Evolutionary conservation across 1,140 invertebrate species (phyloP).

Genomic region (Bombus polaris): DNA sequence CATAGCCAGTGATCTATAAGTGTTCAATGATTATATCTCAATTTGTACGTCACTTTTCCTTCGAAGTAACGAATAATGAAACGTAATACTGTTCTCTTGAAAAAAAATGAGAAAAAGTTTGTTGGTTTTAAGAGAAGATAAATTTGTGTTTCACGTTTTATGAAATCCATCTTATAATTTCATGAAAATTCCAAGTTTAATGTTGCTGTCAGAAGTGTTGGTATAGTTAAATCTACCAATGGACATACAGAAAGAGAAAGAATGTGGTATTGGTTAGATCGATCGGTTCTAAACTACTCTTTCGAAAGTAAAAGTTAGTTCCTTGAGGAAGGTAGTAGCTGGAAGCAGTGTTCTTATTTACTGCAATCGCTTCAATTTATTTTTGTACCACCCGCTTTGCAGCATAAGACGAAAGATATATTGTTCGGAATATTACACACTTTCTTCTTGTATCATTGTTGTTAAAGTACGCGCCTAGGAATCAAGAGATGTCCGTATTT

Average conservation of each 20-base stretch:
- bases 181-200: neutral
- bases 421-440: neutral
- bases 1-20: neutral
- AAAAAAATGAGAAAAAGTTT: no score
- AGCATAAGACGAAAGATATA: neutral
- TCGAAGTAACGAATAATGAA: neutral
- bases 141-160: neutral
- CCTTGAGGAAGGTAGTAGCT: constrained; percentile 22
- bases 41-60: neutral
- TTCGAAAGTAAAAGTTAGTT: constrained; percentile 48
- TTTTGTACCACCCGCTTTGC: neutral
- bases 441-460: no score
- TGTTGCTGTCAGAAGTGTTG: no score
- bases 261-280: neutral
- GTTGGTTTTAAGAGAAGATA: no score
- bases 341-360: constrained; percentile 31
- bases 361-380: constrained; percentile 26
- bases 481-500: neutral
- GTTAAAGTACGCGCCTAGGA: neutral
- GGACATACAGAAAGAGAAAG: neutral
- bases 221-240: neutral
- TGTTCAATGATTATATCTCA: neutral
- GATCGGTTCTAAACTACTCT: neutral
- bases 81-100: no score
- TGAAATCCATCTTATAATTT: neutral